Evolutionary conservation across 1,140 invertebrate species (phyloP), one percentile per base, ranked within the genome.

Genomic region (Drosophila auraria): DNA sequence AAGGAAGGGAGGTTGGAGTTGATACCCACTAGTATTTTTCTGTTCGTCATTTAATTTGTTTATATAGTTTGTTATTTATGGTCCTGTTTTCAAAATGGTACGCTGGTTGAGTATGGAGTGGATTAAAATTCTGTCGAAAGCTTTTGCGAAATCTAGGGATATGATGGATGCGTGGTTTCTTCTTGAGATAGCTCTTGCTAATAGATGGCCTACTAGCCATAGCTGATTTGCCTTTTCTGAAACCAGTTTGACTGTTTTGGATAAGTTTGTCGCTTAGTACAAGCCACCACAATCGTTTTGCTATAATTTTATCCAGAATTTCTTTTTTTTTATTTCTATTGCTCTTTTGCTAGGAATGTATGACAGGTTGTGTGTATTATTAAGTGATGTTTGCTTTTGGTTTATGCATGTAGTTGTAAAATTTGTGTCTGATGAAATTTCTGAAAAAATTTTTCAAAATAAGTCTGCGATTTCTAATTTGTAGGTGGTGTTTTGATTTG

Each of bases 281-380:
- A n/a, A n/a, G n/a, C n/a, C n/a, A n/a, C n/a, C n/a, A n/a, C n/a
- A n/a, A n/a, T n/a, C n/a, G n/a, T n/a, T n/a, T n/a, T n/a, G n/a
- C n/a, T n/a, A n/a, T n/a, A n/a, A n/a, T n/a, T n/a, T n/a, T n/a
- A n/a, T n/a, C n/a, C n/a, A n/a, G n/a, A n/a, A n/a, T n/a, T n/a
- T n/a, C 69, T 62, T 30, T 12, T 69, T 59, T 75, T 76, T 38
- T 63, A 64, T 77, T 71, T 64, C 64, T 50, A 27, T 47, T 40
- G 73, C 60, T 59, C 66, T 77, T 53, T 71, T 63, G 17, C 40
- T 68, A 36, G 36, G 58, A 14, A 17, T 56, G n/a, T 54, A 53
- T 53, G 66, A 44, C 0, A 14, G 57, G 25, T 5, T 50, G 30
- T 49, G 23, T 17, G 25, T 60, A n/a, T n/a, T n/a, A n/a, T n/a